Base-by-base conservation (phyloP, 2,113 vertebrate genomes). In the Gadus macrocephalus region DNA sequence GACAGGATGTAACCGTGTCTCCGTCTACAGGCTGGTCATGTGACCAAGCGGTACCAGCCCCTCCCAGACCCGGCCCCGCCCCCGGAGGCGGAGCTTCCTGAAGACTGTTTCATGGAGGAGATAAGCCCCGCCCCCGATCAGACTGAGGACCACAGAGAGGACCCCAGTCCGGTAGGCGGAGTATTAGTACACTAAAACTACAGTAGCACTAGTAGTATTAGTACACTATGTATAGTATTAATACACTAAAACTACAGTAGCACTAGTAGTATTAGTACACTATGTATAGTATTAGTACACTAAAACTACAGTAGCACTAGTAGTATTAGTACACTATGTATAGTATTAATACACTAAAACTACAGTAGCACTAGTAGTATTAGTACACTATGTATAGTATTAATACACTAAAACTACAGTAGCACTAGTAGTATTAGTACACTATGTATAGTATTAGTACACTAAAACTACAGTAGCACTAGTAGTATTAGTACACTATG, bases 1-100 rank as follows among this genome's bases (percentile, higher is more conserved):
- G 31, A 31, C 31, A 31, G 31, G 31, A 31, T 31, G 31, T 3
- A 8, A 38, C 68, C 16, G 19, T 42, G 22, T 22, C 59, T 19
- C 61, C 28, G 15, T 20, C 67, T 66, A 25, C 71, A 99, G 97
- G 92, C 94, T 4, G 93, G 94, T 62, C 97, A 98, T 77, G 89
- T 97, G 85, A 92, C 79, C 77, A 90, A 92, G 75, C 92, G 91
- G 77, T 81, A 86, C 28, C 92, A 93, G 38, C 88, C 93, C 3
- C 88, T 94, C 70, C 75, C 91, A 28, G 92, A 82, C 15, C 93
- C 92, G 4, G 93, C 93, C 55, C 91, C 93, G 4, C 68, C 86
- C 35, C 7, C 19, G 61, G 95, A 96, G 79, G 80, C 90, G 0
- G 94, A 95, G 70, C 89, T 91, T 75, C 80, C 91, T 53, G 95